Percentiles rank a stretch among this genome's conserved stretches.
phyloP scores from a whole-genome alignment of 2,113 vertebrate genomes.

The Dryoscopus gambensis region DNA sequence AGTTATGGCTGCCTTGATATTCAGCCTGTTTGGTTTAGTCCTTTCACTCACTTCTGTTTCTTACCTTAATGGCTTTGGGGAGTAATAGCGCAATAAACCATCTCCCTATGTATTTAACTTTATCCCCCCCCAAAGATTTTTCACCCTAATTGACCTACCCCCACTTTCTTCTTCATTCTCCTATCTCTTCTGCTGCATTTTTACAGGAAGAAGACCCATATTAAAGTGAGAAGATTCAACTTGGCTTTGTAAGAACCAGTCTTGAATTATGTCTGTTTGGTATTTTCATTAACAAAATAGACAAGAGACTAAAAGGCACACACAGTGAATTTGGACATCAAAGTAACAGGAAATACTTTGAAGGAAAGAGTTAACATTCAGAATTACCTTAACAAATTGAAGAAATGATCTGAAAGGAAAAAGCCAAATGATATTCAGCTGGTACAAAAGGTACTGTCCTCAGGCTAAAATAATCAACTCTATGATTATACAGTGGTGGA shows the following conservation, averaged over 20 bases:
- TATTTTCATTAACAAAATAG: background rate
- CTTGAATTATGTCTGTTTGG: background rate
- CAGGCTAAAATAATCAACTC: background rate
- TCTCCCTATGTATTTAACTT: background rate
- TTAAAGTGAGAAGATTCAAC: background rate
- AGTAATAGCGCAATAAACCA: background rate
- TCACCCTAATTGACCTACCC: background rate
- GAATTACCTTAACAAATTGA: background rate
- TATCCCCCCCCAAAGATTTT: background rate
- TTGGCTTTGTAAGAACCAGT: background rate
- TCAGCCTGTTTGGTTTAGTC: background rate
- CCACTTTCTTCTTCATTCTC: background rate
- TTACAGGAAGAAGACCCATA: background rate
- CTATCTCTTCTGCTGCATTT: background rate
- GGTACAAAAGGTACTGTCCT: background rate
- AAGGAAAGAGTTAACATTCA: background rate
- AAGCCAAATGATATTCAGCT: background rate
- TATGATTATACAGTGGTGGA: background rate
- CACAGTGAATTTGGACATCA: background rate
- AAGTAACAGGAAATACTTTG: background rate
- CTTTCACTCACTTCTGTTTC: background rate
- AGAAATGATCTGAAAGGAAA: background rate
- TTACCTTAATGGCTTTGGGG: background rate
- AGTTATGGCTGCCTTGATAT: background rate
- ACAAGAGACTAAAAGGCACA: background rate